A percentile compares a stretch with the other conserved stretches of the same genome.
Evolutionary conservation across 2,888 invertebrate species (phyloP).

Genomic region (Tetramorium bicarinatum): DNA sequence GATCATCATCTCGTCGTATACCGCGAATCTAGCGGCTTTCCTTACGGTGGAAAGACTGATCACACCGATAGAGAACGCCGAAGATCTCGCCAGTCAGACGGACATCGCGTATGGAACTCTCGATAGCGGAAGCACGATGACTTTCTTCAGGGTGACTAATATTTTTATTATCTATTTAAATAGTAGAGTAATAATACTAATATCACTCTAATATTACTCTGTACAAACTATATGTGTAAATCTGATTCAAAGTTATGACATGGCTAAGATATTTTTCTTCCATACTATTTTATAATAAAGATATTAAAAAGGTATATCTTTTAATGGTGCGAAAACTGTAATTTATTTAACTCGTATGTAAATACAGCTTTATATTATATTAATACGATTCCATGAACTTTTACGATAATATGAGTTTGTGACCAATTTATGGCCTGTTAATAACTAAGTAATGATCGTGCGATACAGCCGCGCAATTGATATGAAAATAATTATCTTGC

Average conservation of each 20-base stretch:
- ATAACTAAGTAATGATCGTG: slow-evolving; percentile 8
- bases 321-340: not conserved
- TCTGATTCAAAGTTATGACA: too few relatives aligned
- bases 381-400: not conserved
- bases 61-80: slow-evolving; percentile 94
- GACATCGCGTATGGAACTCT: slow-evolving; percentile 95
- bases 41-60: slow-evolving; percentile 96
- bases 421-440: not conserved
- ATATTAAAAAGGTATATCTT: not conserved
- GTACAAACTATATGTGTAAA: not conserved
- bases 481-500: slow-evolving; percentile 29
- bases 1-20: slow-evolving; percentile 96
- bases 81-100: slow-evolving; percentile 94
- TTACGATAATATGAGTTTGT: not conserved
- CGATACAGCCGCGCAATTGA: slow-evolving; percentile 1
- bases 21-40: slow-evolving; percentile 96
- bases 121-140: slow-evolving; percentile 94
- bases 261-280: not conserved
- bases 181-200: not conserved
- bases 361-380: not conserved
- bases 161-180: not conserved
- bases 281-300: not conserved
- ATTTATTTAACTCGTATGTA: not conserved
- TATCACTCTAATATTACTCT: not conserved
- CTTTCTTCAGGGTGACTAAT: slow-evolving; percentile 91